Evolutionary conservation across 2,113 vertebrate species (phyloP), one percentile per base, ranked within the genome.

Genomic region (Sardina pilchardus): DNA sequence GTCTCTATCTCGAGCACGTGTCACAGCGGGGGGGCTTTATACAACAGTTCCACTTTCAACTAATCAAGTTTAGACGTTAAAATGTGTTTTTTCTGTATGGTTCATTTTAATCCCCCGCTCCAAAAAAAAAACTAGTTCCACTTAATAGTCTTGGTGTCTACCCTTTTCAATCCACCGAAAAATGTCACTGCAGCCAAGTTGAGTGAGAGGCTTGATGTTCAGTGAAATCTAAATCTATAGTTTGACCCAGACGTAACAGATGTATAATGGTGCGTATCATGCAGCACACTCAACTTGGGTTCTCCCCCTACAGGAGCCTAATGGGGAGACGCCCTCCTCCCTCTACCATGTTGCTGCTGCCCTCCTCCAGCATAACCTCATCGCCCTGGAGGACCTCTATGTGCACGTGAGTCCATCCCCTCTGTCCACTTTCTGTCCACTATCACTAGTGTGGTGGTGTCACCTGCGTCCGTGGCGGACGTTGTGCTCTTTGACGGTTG

Each of bases 271-370:
- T n/a, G 59, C 59, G 7, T 36, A 4, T 78, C 1, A 78, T 78
- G 10, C 36, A 78, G 71, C 30, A 30, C 12, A 30, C 63, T 67
- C 63, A 67, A 10, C 34, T 34, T 17, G 30, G 30, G 0, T 36
- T 93, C 71, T 89, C 82, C 83, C 26, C 7, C 59, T 36, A 82
- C 84, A 99, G 98, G 98, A 99, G 92, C 98, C 98, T 34, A 99
- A 96, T 89, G 98, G 98, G 89, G 98, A 99, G 94, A 99, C 98
- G 0, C 98, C 98, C 10, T 96, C 95, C 47, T 99, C 98, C 87
- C 95, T 99, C 87, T 99, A 99, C 93, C 96, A 98, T 93, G 96
- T 99, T 85, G 97, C 98, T 91, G 98, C 98, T 90, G 96, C 99
- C 71, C 96, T 99, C 90, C 94, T 99, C 86, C 97, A 99, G 81